Conservation (phyloP, 2,113 vertebrate genomes). For the Galemys pyrenaicus region DNA sequence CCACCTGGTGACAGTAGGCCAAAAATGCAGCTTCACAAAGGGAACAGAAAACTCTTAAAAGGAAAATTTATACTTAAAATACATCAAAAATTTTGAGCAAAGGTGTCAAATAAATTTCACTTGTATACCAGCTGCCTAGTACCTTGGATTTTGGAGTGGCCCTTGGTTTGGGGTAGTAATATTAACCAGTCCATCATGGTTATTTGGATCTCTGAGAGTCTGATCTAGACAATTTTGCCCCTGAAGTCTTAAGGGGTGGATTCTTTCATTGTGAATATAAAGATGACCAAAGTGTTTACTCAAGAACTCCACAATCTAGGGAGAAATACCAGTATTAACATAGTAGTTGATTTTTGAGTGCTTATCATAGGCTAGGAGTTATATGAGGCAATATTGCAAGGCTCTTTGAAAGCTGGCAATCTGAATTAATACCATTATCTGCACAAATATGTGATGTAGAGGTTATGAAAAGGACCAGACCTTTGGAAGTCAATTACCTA, state of each 20-base stretch:
- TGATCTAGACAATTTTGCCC: not conserved
- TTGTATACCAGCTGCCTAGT: not conserved
- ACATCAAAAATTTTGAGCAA: not conserved
- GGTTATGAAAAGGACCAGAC: not conserved
- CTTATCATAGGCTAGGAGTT: not conserved
- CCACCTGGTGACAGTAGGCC: slow-evolving; percentile 18
- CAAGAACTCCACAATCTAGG: not conserved
- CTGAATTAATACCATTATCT: not conserved
- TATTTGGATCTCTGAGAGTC: not conserved
- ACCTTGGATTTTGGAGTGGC: not conserved
- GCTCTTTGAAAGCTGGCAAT: not conserved
- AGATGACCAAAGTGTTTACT: not conserved
- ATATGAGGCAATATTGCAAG: not conserved
- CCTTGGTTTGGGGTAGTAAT: not conserved
- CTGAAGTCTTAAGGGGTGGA: not conserved
- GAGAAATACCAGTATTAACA: not conserved
- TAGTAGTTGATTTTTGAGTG: not conserved
- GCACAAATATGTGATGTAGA: not conserved
- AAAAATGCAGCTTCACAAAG: not conserved
- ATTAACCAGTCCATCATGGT: not conserved
- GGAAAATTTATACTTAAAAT: not conserved
- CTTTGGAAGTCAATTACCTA: not conserved
- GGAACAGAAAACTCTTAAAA: not conserved
- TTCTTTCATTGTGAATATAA: not conserved
- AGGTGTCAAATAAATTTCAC: not conserved